Evolutionary conservation across 1,140 invertebrate genomes (phyloP), one percentile per base, ranked within the genome.

Genomic region (Ladona fulva): DNA sequence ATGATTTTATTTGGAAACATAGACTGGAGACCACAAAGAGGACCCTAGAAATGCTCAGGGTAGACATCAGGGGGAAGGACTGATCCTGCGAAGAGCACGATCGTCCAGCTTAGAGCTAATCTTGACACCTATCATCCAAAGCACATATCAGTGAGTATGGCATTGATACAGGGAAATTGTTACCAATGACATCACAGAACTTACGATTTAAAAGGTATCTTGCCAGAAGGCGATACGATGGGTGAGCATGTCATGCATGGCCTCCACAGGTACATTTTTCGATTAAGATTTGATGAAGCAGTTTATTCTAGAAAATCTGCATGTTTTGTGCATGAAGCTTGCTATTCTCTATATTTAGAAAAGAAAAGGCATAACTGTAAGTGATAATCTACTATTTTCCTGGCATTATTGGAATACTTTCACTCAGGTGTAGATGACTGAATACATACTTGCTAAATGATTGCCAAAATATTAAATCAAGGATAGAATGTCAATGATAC

Each of bases 81-180:
- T 6, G 52, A 66, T 66, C 52, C 52, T 66, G 52, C 52, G 52
- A 66, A 3, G 74, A 42, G 29, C 24, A 25, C 74, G 74, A 25
- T 75, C 74, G 74, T 75, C 74, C 74, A 75, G 74, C 37, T 42
- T 75, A 42, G 74, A 75, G 74, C 74, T 75, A 5, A 42, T 75
- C 74, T 42, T 75, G 24, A 25, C 74, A 24, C 74, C 74, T 25
- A 25, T 75, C 74, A 75, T 75, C 24, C 74, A 75, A 42, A 75
- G 74, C 37, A 75, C 74, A 19, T 66, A 66, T 66, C 52, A 66
- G 52, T 66, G 52, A 66, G 52, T 66, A 66, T 66, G 52, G n/a
- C 52, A 66, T 52, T 11, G 44, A 52, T 66, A 66, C n/a, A 66
- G 52, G 52, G 52, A 66, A 66, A 22, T 66, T 1, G n/a, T 66